Evolutionary conservation across 2,797 vertebrate species (phyloP), one percentile per base, ranked within the genome.

Genomic region (Pipistrellus pygmaeus): DNA sequence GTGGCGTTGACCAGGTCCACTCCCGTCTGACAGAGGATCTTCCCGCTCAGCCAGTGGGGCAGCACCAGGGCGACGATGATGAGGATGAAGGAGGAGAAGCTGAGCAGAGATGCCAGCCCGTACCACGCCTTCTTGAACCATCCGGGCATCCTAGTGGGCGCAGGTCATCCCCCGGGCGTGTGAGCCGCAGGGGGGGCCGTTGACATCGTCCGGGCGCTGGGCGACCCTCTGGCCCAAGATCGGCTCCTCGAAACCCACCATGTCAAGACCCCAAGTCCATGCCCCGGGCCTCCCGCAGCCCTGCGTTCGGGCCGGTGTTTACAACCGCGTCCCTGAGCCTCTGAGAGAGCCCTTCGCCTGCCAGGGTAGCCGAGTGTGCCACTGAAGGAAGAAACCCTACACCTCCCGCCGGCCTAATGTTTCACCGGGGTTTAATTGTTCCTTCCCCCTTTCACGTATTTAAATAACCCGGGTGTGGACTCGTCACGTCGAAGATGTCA

Each of bases 1-100:
- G 99, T 99, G 68, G 99, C 99, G 30, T 99, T 99, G 87, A 99
- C 99, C 83, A 99, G 97, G 73, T 99, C 99, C 27, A 98, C 99
- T 64, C 99, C 99, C 0, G 99, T 99, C 97, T 99, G 99, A 96
- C 99, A 99, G 64, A 99, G 98, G 94, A 99, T 99, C 95, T 98
- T 98, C 7, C 99, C 99, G 9, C 98, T 98, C 96, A 99, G 98
- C 99, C 99, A 99, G 91, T 98, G 98, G 88, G 99, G 99, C 44
- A 98, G 99, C 20, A 98, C 98, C 97, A 99, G 98, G 12, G 99
- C 99, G 46, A 98, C 97, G 13, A 99, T 96, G 96, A 99, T 96
- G 85, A 99, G 98, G 62, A 98, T 91, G 96, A 98, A 99, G 35
- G 99, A 99, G 21, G 96, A 98, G 91, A 99, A 98, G 92, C 99